Evolutionary conservation across 2,888 invertebrate genomes (phyloP), one percentile per base, ranked within the genome.

Genomic region (Lucinisca nassula): DNA sequence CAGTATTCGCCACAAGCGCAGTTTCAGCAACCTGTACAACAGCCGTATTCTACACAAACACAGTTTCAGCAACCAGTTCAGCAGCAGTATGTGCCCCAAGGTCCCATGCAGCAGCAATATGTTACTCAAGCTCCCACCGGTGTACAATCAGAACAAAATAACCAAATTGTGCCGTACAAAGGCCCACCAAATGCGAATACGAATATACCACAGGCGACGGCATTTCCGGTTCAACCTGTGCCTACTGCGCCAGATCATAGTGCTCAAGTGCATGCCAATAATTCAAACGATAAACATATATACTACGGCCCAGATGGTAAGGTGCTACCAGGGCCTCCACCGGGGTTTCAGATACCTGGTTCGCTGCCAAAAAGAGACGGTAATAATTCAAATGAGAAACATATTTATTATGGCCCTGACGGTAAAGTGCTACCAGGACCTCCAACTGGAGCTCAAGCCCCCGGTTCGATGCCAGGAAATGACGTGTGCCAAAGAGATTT

Each of bases 231-330:
- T 12, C 30, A 6, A n/a, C 38, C 72, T 6, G 40, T 4, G 10
- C 61, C 8, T 27, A 10, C 61, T 27, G 61, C 8, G 8, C 8
- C 61, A 61, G 38, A 6, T 17, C 6, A 30, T 27, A 3, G 6
- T 1, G 37, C 12, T 24, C 38, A 38, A 3, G 38, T 35, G 40
- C 1, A 6, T 27, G 24, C 6, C 30, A n/a, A 24, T 6, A 72
- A 72, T 72, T 21, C 61, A 8, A 10, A 27, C 30, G 74, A 74
- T 1, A 38, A 74, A 30, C 74, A 74, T 35, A 88, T 89, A 17
- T 92, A 84, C 77, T 90, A 92, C 35, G 92, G 92, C n/a, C 90
- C 92, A 0, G 86, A 92, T 32, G 91, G 91, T 10, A 86, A 92
- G 76, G 76, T 88, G 10, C 77, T 92, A 0, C 88, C 89, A 0